Evolutionary conservation across 2,888 invertebrate species (phyloP), one percentile per base, ranked within the genome.

Genomic region (Troilus luridus): DNA sequence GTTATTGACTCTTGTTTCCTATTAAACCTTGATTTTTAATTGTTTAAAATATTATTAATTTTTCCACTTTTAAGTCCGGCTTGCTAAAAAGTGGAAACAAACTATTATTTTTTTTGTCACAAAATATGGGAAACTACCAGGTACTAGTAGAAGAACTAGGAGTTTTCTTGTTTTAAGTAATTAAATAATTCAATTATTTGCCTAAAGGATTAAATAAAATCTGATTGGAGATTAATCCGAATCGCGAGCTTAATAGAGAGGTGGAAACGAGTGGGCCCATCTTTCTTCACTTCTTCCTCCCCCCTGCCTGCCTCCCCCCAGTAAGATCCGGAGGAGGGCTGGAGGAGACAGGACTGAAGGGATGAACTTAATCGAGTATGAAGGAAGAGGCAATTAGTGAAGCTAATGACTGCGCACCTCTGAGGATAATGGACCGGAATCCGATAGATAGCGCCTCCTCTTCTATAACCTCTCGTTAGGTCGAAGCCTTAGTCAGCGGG

Each of bases 331-430:
- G 41, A 17, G 1, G 14, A 77, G 67, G 72, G 41, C 72, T 77
- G 72, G 12, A 41, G 41, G 41, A 27, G 72, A 41, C 72, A 77
- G 41, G 41, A 8, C 41, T 77, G 72, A 77, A 77, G 72, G 72
- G 72, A 77, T 41, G 41, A 41, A 77, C 72, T 77, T 77, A 77
- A 77, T 77, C 72, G 72, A 77, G 72, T 77, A 77, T 77, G 72
- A 77, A 77, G 24, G 27, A 41, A 27, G 72, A 17, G 72, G 72
- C 72, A 77, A 77, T 77, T 77, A 77, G 72, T 77, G 21, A 77
- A 77, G 72, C 72, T 77, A 77, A 77, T 77, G 72, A 77, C 72
- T 14, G 17, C 72, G 72, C 72, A 77, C 72, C 72, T 77, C 72
- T 17, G 72, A 41, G 72, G 72, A 77, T 77, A 77, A 77, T 77